Evolutionary conservation across 2,888 invertebrate genomes (phyloP), one percentile per base, ranked within the genome.

Genomic region (Loripinus fragilis): DNA sequence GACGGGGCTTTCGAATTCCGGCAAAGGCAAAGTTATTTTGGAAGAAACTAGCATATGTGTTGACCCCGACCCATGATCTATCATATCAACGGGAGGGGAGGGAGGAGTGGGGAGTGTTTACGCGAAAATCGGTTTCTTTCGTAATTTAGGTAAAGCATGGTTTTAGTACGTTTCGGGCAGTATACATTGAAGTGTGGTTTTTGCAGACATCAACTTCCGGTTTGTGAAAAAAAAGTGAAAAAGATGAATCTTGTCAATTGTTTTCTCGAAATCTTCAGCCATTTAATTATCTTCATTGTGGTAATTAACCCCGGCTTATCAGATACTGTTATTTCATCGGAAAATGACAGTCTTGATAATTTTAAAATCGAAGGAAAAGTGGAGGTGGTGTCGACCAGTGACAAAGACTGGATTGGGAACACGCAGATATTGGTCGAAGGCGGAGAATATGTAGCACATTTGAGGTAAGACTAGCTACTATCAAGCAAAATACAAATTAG

Each of bases 361-460:
- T 91, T 90, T 60, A 89, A 83, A 74, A 90, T 92, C 33, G 92
- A 93, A 78, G 93, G 93, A 12, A 92, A 90, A 74, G 91, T 93
- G 7, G 88, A 89, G 70, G 88, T 92, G n/a, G 87, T 90, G 5
- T 87, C 88, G 8, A 85, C 91, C 5, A 87, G 85, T 55, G 91
- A 93, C 71, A 91, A 92, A 83, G 91, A 92, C 28, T 93, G 93
- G 93, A 85, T 92, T 23, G 75, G 89, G 20, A 87, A 87, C 68
- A 91, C 93, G 17, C 86, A 91, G 74, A 86, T 93, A 55, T 96
- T 97, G 91, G 96, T 98, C 10, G 98, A 98, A 92, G 97, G 97
- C 15, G 98, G 98, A 23, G 97, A 97, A 93, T 96, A 96, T 92
- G 95, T 97, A 86, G 98, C 97, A 68, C 98, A 97, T 92, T 94